A percentile compares a stretch with the other conserved stretches of the same genome.
Conservation (phyloP, 1,140 invertebrate species). For the Brachionus rotundiformis region DNA sequence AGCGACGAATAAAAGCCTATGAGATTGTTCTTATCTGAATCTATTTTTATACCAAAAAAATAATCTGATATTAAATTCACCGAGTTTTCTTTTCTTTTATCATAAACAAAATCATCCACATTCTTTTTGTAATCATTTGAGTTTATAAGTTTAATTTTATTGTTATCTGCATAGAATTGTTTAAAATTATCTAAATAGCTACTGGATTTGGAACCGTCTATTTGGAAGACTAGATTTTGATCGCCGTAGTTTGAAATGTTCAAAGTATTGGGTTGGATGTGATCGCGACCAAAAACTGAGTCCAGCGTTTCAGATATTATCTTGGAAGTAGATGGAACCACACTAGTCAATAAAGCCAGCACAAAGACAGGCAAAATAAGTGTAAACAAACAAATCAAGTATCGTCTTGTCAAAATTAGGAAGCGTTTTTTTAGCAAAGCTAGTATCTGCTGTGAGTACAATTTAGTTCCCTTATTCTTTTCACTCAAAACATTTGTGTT, state of each 20-base stretch:
- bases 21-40: background rate
- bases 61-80: slow-evolving; percentile 24
- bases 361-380: background rate
- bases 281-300: background rate
- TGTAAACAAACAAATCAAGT: background rate
- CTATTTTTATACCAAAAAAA: slow-evolving; percentile 23
- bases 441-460: background rate
- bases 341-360: background rate
- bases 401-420: background rate
- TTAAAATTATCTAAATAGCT: background rate
- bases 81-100: slow-evolving; percentile 13
- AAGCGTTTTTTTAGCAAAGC: slow-evolving; percentile 30
- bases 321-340: slow-evolving; percentile 41
- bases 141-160: background rate
- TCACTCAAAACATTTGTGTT: background rate
- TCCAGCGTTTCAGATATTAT: background rate
- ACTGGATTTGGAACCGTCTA: background rate
- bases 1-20: background rate
- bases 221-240: background rate
- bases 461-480: background rate
- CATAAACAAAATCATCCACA: slow-evolving; percentile 7
- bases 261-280: background rate
- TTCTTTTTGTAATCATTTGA: background rate
- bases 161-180: background rate
- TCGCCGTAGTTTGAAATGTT: background rate